Evolutionary conservation across 2,113 vertebrate species (phyloP), one percentile per base, ranked within the genome.

Genomic region (Bos indicus): DNA sequence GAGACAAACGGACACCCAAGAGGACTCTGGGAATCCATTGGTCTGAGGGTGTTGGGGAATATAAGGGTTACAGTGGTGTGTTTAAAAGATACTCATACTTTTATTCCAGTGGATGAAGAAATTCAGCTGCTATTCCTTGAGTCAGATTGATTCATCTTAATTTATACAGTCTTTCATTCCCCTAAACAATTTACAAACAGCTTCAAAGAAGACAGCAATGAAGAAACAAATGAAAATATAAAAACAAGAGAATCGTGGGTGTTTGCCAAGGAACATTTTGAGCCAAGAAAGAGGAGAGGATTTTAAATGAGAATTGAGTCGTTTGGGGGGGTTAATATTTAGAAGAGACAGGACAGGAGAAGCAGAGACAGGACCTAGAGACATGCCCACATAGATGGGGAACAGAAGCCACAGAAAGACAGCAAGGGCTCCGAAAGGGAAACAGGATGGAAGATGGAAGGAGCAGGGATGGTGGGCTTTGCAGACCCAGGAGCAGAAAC

Each of bases 191-290:
- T 90, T 89, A 12, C 9, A 94, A 96, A 96, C 93, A 88, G 82
- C 43, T 48, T 40, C 33, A 57, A 88, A 96, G 74, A 96, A 98
- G 86, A 51, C 95, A 98, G 15, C 98, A 95, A 97, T 94, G 97
- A 96, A 91, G 97, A 97, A 97, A 93, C 86, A 71, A 94, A 94
- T 96, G 97, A 97, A 97, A 52, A 97, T 97, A 96, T 14, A 62
- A 74, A 6, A 98, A 95, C 96, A 93, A 97, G 93, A 97, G 95
- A 96, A 97, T 88, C 4, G 17, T 86, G 96, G 71, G 60, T 97
- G 96, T 95, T 98, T 98, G 86, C 86, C 98, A 98, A 98, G 90
- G 80, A 97, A 83, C 74, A 78, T 96, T 78, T 96, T 95, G 51
- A 97, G 98, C 97, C 98, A 98, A 97, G 81, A 97, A 87, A 93